phyloP scores from a whole-genome alignment of 2,888 invertebrate species.

The Mesoligia furuncula region DNA sequence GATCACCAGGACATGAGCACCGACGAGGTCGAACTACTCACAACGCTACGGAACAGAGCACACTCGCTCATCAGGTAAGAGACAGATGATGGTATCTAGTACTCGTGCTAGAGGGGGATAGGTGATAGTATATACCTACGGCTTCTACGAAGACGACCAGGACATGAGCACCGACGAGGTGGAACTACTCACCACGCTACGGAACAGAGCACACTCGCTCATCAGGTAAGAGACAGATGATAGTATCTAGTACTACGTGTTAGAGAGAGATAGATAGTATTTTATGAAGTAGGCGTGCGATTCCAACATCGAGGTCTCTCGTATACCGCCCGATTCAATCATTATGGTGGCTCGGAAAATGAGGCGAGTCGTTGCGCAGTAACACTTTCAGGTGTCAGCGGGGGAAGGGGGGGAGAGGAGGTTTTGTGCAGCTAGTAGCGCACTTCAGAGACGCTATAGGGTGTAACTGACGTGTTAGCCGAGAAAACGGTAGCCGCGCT shows the following conservation, averaged over 20 bases:
- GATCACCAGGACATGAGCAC: conserved; percentile 54
- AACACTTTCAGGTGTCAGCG: no score
- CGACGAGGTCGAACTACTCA: conserved; percentile 66
- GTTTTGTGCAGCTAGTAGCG: no score
- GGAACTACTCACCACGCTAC: conserved; percentile 65
- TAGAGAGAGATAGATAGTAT: conserved; percentile 26
- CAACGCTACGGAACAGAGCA: conserved; percentile 72
- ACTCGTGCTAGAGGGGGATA: background rate
- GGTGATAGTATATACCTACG: no score
- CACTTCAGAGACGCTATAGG: no score
- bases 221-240: conserved; percentile 75
- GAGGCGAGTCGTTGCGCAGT: no score
- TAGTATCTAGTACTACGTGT: background rate
- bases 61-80: conserved; percentile 81
- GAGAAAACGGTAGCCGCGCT: background rate
- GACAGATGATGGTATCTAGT: background rate
- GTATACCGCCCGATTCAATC: no score
- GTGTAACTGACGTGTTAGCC: no score
- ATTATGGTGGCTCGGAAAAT: no score
- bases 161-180: conserved; percentile 59
- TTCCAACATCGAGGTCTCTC: background rate
- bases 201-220: conserved; percentile 77
- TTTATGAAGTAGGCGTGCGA: background rate
- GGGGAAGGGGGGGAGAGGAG: no score
- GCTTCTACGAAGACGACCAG: conserved; percentile 64